phyloP scores from a whole-genome alignment of 2,113 vertebrate species.

The Thunnus maccoyii region DNA sequence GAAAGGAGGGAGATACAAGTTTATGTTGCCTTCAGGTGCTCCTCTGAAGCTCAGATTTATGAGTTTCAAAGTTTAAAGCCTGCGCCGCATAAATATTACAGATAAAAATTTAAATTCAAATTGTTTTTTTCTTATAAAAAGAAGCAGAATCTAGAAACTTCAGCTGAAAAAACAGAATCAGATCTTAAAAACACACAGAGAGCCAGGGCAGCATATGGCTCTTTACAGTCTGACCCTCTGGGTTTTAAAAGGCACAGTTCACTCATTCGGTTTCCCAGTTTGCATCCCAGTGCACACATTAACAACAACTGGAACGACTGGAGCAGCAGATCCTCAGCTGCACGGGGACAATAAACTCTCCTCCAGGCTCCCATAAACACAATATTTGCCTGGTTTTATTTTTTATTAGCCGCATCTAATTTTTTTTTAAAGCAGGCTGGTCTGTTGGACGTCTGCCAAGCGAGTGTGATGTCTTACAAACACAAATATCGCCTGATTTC shows the following conservation, averaged over 20 bases:
- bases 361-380: conserved; percentile 23
- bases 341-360: conserved; percentile 7
- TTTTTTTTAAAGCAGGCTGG: background rate
- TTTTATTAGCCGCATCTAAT: conserved; percentile 23
- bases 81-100: too few relatives aligned
- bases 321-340: conserved; percentile 45
- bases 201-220: conserved; percentile 26
- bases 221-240: conserved; percentile 28
- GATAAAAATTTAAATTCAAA: too few relatives aligned
- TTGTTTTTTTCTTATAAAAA: too few relatives aligned
- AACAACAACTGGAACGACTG: conserved; percentile 56
- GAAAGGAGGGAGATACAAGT: too few relatives aligned
- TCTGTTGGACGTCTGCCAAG: background rate
- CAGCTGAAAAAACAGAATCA: too few relatives aligned
- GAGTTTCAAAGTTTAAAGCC: too few relatives aligned
- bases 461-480: background rate
- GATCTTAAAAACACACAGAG: too few relatives aligned
- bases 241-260: conserved; percentile 24
- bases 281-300: conserved; percentile 50
- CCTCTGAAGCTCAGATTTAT: too few relatives aligned
- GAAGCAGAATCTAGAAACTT: too few relatives aligned
- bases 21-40: too few relatives aligned
- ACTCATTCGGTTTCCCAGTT: conserved; percentile 18
- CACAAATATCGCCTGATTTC: background rate
- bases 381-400: conserved; percentile 38